These are phyloP conservation scores for Smittia sp. DNA, from an alignment of 2,888 invertebrate genomes.

Conservation along the genomic window DNA sequence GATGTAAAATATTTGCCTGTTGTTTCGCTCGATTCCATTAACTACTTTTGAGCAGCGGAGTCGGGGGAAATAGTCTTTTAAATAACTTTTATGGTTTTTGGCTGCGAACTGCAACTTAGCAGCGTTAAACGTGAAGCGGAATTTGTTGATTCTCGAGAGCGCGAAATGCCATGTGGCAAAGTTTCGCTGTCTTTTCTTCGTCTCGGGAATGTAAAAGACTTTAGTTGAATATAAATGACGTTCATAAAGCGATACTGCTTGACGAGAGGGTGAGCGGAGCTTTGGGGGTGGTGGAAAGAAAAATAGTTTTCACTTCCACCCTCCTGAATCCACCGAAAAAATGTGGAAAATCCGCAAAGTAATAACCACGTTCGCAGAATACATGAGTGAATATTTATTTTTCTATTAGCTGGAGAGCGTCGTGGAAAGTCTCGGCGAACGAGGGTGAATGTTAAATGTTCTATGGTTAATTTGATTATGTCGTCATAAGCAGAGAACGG, in stretches of 20 bases:
- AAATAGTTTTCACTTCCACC: neutral
- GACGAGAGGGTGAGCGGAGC: neutral
- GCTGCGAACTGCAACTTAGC: neutral
- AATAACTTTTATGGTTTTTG: neutral
- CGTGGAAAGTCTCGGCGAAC: neutral
- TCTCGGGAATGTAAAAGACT: neutral
- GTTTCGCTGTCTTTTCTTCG: neutral
- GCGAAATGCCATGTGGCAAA: neutral
- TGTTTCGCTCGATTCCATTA: neutral
- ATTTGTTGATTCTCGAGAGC: neutral
- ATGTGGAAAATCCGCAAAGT: constrained; percentile 9
- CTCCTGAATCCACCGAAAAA: neutral
- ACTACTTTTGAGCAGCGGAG: neutral
- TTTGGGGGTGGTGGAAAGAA: neutral
- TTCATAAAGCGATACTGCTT: neutral
- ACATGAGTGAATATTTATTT: constrained; percentile 37
- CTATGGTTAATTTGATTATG: constrained; percentile 38
- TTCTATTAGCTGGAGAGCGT: constrained; percentile 24
- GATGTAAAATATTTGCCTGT: neutral
- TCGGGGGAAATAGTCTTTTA: neutral
- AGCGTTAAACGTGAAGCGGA: neutral
- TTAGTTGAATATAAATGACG: neutral
- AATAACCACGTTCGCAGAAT: constrained; percentile 33
- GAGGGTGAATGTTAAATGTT: constrained; percentile 38
- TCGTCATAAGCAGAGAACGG: constrained; percentile 24